Base-by-base conservation (phyloP, 53 echinoderm and acorn worm species). In the Crossaster papposus region DNA sequence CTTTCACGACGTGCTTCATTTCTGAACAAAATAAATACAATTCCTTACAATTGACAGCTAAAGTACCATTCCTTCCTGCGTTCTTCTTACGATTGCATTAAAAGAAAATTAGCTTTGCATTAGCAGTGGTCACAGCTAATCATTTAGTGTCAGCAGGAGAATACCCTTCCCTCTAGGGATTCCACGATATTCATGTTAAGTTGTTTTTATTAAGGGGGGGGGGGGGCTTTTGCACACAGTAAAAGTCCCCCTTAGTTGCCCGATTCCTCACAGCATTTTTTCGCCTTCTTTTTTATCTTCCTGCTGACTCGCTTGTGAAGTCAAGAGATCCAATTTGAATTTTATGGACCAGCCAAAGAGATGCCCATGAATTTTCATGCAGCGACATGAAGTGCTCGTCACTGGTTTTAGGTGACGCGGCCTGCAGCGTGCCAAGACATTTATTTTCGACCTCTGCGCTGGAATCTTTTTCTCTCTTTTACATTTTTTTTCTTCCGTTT, bases 341-440 rank as follows among this genome's bases (percentile, higher is more conserved):
- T 85, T 87, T 87, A 87, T 87, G 87, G 76, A 76, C 87, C 74
- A 54, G 71, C 36, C 32, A 13, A 34, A 35, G 87, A 76, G 77
- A 38, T 75, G 35, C 22, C 62, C 87, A 87, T 87, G 87, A 87
- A 87, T 87, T 87, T 87, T 87, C 87, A 87, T 87, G 87, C 55
- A 18, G 33, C 52, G 62, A 55, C 35, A n/a, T 87, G 87, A 76
- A 87, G 87, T 87, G 63, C 55, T 20, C 30, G 35, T 35, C 26
- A 29, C 54, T 11, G 87, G 75, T 77, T 44, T 87, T 58, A 36
- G 87, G 87, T 87, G 87, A 58, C 87, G 36, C 34, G 23, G 87
- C 87, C 87, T 36, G 76, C 36, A 87, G 87, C 87, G 12, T 76
- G 53, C 54, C 14, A 28, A 23, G 77, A 87, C 87, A 76, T 87